Base-by-base conservation (phyloP, 2,113 vertebrate species). In the Cynopterus brachyotis region DNA sequence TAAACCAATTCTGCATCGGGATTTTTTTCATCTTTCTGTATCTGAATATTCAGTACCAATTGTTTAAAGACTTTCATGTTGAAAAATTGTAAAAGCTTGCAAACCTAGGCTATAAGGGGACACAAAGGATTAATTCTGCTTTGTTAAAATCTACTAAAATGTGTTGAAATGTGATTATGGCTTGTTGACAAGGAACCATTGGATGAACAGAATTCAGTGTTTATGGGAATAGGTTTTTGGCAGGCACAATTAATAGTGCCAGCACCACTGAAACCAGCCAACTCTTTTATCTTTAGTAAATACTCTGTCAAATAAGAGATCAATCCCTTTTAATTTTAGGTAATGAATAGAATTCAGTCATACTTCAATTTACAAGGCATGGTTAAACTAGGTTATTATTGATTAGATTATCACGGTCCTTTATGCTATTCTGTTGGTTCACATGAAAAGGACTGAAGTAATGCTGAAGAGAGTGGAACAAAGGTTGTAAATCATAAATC, bases 271-370 rank as follows among this genome's bases (percentile, higher is more conserved):
- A 81, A 91, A 72, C 79, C 30, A 93, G 94, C 89, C 89, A 96
- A 59, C 86, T 96, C 93, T 97, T 97, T 97, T 79, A 96, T 98
- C 96, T 89, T 70, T 70, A 80, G 40, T 96, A 96, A 98, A 89
- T 96, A 85, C 60, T 87, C 82, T 97, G 94, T 96, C 97, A 96
- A 91, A 95, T 89, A 94, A 89, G 91, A 94, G 81, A 93, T 97
- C 97, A 96, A 16, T 95, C 32, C 59, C 50, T 95, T 96, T 95
- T 91, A 76, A 86, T 97, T 97, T 84, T 82, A 97, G 95, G 53
- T 96, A 97, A 98, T 96, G 93, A 97, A 80, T 97, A 92, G 96
- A 91, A 96, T 97, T 98, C 45, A 82, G 72, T 32, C 94, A 67
- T 42, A 7, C 92, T 97, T 98, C 81, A 97, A 89, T 93, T 88